Evolutionary conservation across 2,797 vertebrate genomes (phyloP).

Genomic region (Nothura maculosa): DNA sequence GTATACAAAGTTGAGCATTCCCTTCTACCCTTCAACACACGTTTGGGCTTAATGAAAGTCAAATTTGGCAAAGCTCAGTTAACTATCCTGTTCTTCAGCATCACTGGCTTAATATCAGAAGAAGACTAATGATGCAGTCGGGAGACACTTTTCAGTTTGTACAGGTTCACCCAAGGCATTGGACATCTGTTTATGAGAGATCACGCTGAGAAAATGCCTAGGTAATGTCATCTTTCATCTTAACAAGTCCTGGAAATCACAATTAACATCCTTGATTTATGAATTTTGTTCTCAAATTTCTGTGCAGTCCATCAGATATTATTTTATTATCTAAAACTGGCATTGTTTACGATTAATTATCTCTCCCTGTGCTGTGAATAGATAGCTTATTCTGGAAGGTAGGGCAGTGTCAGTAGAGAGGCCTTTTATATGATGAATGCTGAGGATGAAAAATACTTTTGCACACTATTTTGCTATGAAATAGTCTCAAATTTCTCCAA

Average conservation of each 20-base stretch:
- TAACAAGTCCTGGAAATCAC: constrained; percentile 66
- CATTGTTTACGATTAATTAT: constrained; percentile 33
- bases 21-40: not conserved
- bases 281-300: not conserved
- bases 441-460: not conserved
- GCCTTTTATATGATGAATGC: not conserved
- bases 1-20: not conserved
- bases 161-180: constrained; percentile 69
- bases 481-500: not conserved
- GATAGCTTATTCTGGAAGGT: not conserved
- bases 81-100: constrained; percentile 68
- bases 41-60: constrained; percentile 53
- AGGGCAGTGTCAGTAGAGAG: not conserved
- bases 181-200: constrained; percentile 74
- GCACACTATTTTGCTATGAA: not conserved
- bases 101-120: constrained; percentile 66
- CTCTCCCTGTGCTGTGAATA: not conserved
- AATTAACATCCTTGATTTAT: constrained; percentile 68
- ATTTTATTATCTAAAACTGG: constrained; percentile 25
- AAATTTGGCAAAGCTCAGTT: constrained; percentile 57
- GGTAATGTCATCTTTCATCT: constrained; percentile 69
- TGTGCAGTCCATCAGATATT: constrained; percentile 21
- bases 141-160: constrained; percentile 61
- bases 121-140: constrained; percentile 64
- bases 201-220: constrained; percentile 58